These are phyloP conservation scores for Penaeus indicus DNA, from an alignment of 1,140 invertebrate genomes.

Conservation along the genomic window DNA sequence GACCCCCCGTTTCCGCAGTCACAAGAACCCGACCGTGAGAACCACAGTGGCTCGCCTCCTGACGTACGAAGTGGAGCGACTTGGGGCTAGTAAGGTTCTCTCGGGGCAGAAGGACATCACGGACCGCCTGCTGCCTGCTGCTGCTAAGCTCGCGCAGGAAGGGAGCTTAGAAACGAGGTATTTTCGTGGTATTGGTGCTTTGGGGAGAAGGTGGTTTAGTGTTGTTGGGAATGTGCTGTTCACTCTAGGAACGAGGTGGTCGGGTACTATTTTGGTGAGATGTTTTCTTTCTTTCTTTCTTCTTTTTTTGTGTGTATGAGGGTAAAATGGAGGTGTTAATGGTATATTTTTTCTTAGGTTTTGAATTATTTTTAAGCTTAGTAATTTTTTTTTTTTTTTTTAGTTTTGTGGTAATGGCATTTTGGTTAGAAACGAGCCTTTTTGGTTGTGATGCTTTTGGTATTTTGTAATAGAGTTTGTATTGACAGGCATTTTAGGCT, in stretches of 20 bases:
- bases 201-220: neutral
- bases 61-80: constrained; percentile 77
- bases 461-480: too few relatives aligned
- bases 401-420: too few relatives aligned
- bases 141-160: constrained; percentile 87
- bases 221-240: neutral
- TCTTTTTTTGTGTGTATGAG: too few relatives aligned
- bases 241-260: neutral
- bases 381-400: too few relatives aligned
- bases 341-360: too few relatives aligned
- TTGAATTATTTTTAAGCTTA: too few relatives aligned
- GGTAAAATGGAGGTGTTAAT: too few relatives aligned
- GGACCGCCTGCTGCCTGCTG: constrained; percentile 83
- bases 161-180: constrained; percentile 87
- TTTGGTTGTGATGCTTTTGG: too few relatives aligned
- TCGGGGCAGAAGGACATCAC: constrained; percentile 81
- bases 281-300: too few relatives aligned
- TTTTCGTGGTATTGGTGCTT: too few relatives aligned
- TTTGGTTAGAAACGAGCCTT: too few relatives aligned
- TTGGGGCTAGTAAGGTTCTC: constrained; percentile 82
- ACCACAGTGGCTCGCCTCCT: constrained; percentile 85
- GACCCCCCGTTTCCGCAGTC: constrained; percentile 71
- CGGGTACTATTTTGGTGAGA: too few relatives aligned
- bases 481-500: neutral
- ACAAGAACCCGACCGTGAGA: constrained; percentile 88